Conservation (phyloP, 2,113 vertebrate species). For the Hippolais icterina region DNA sequence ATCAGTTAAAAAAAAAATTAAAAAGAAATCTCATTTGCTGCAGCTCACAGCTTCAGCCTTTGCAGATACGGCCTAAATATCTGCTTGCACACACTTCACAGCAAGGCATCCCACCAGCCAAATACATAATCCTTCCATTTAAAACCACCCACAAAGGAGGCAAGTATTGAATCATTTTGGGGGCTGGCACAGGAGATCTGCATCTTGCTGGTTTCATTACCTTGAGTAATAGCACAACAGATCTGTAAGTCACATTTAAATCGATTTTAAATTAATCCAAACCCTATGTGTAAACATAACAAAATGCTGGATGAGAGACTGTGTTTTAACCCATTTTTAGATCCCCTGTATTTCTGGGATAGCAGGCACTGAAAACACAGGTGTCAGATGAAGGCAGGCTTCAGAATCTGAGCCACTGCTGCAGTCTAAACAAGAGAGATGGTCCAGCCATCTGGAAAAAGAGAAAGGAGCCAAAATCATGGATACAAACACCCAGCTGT, state of each 20-base stretch:
- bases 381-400: not conserved
- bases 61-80: not conserved
- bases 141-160: not conserved
- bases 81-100: slow-evolving; percentile 8
- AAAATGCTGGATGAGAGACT: not conserved
- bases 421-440: not conserved
- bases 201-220: slow-evolving; percentile 11
- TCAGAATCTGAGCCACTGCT: not conserved
- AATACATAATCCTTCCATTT: not conserved
- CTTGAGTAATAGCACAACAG: not conserved
- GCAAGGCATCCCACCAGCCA: slow-evolving; percentile 30
- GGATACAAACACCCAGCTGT: not conserved
- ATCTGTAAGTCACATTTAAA: not conserved
- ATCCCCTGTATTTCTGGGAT: not conserved
- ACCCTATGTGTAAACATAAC: not conserved
- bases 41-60: slow-evolving; percentile 2
- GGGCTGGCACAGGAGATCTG: not conserved
- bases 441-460: not conserved
- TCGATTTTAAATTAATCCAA: not conserved
- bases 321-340: not conserved
- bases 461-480: not conserved
- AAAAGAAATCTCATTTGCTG: not conserved
- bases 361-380: not conserved
- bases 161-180: not conserved
- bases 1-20: not conserved